A percentile compares a stretch with the other conserved stretches of the same genome.
Conservation (phyloP, 2,888 invertebrate genomes). For the Fragum fragum region DNA sequence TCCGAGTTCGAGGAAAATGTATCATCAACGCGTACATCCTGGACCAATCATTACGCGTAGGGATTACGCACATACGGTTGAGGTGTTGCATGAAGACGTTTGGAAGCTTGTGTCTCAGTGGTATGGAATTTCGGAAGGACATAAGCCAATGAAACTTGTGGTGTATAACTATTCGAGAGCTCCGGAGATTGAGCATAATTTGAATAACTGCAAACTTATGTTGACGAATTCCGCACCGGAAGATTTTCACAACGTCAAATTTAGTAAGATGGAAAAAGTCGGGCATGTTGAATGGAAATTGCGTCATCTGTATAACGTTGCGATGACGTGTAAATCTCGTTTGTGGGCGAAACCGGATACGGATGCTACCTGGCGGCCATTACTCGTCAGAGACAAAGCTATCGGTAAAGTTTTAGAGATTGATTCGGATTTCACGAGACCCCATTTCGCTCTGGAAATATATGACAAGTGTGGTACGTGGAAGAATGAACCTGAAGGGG, state of each 20-base stretch:
- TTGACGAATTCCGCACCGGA: constrained; percentile 76
- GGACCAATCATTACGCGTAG: constrained; percentile 80
- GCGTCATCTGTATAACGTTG: constrained; percentile 77
- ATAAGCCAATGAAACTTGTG: constrained; percentile 81
- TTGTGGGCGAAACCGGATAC: constrained; percentile 82
- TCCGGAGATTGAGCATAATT: constrained; percentile 84
- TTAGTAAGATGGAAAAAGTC: constrained; percentile 84
- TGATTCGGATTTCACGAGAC: constrained; percentile 82
- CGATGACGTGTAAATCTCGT: constrained; percentile 70
- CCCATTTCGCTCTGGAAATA: constrained; percentile 78
- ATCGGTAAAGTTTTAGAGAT: constrained; percentile 80
- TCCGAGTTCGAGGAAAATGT: constrained; percentile 79
- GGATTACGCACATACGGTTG: constrained; percentile 82
- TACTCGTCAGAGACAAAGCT: constrained; percentile 79
- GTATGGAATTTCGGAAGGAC: constrained; percentile 83
- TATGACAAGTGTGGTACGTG: constrained; percentile 72
- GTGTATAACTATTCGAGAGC: constrained; percentile 80
- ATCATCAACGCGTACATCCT: constrained; percentile 79
- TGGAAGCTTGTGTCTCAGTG: constrained; percentile 82
- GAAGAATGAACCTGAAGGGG: constrained; percentile 75
- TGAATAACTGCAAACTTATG: constrained; percentile 83
- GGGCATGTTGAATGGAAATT: constrained; percentile 82
- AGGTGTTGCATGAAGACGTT: constrained; percentile 82
- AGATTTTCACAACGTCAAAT: constrained; percentile 82
- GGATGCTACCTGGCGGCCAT: constrained; percentile 81